Base-by-base conservation (phyloP, 2,888 invertebrate genomes). In the Aleiodes alternator region DNA sequence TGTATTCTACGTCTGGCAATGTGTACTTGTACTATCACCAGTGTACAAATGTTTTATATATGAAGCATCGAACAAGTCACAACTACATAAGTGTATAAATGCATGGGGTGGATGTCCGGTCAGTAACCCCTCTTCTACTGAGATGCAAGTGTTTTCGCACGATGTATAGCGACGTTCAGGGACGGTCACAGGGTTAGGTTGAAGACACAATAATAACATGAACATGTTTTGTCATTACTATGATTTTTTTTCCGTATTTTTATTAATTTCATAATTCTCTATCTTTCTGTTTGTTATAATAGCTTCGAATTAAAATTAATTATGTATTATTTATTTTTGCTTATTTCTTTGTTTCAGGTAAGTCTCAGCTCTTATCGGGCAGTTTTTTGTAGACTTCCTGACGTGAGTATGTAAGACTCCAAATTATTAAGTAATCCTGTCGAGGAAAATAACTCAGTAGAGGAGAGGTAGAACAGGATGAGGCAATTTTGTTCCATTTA, bases 21-120 rank as follows among this genome's bases (percentile, higher is more conserved):
- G 72, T 53, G 57, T 50, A 43, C 56, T 43, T 29, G 59, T 31
- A 34, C 31, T 56, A 9, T 11, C 16, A 14, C 61, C 50, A 50
- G 29, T 29, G 66, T 50, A 50, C 66, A 50, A 29, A 29, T 23
- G 48, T 66, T 66, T 29, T 73, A 69, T 72, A 23, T 68, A 50
- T 34, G 34, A 69, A 66, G 71, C 69, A 64, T 73, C 56, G 55
- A 61, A 16, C 66, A 43, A 43, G 38, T 43, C 23, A 34, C 34
- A 57, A 68, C 61, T 78, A 75, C 76, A 80, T 81, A 81, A 82
- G 82, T 82, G 80, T 83, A 84, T 85, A 86, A 85, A 84, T 80
- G 84, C 81, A 85, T 80, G 85, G 84, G 87, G 87, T 87, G 84
- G 85, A 87, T 84, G 87, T 81, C 85, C 87, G 87, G 87, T 87